Evolutionary conservation across 2,113 vertebrate species (phyloP).

Genomic region (Hemichromis elongatus): DNA sequence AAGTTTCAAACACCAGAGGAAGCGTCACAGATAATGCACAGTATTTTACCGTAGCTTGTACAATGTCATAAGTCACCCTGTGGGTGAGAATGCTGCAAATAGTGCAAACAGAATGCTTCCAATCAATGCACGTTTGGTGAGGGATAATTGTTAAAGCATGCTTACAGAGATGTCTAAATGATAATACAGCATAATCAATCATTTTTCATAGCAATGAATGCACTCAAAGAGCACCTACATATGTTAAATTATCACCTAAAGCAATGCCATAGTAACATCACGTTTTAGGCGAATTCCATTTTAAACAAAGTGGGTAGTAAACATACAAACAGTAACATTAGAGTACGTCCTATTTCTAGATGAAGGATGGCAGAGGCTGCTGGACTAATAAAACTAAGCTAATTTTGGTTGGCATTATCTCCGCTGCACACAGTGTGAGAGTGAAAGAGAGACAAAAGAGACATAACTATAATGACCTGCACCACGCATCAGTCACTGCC

Average conservation of each 20-base stretch:
- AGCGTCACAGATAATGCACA: background rate
- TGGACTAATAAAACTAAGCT: background rate
- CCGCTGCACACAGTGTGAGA: background rate
- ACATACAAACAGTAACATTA: constrained; percentile 5
- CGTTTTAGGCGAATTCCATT: background rate
- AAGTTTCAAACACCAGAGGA: background rate
- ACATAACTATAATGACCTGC: background rate
- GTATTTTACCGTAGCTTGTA: background rate
- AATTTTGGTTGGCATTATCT: constrained; percentile 28
- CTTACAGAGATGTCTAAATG: background rate
- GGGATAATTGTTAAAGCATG: background rate
- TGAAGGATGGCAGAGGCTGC: constrained; percentile 8
- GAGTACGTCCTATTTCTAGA: constrained; percentile 9
- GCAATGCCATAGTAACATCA: background rate
- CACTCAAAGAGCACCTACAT: background rate
- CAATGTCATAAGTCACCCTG: background rate
- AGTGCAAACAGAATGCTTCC: background rate
- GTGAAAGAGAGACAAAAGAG: background rate
- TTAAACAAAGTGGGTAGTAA: background rate
- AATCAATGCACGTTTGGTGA: background rate
- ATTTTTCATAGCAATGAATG: background rate
- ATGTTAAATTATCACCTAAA: background rate
- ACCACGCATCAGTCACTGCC: background rate
- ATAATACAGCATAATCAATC: background rate
- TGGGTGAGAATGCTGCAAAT: background rate